Evolutionary conservation across 2,797 vertebrate species (phyloP).

Genomic region (Lutjanus argentimaculatus): DNA sequence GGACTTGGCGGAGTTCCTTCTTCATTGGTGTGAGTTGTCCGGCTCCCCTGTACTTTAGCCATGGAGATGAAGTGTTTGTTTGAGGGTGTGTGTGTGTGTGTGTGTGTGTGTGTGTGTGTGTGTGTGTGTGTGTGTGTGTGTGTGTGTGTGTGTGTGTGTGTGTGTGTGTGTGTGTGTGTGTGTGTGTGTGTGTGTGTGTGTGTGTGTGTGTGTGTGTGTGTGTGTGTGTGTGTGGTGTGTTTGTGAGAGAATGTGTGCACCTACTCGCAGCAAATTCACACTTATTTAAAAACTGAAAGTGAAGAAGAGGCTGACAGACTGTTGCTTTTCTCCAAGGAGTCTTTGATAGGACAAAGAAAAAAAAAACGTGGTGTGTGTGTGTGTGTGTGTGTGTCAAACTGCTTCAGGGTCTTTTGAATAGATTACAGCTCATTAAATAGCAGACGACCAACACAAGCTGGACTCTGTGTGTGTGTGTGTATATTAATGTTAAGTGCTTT

Average conservation of each 20-base stretch:
- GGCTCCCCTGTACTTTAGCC: no score
- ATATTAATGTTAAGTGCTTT: conserved; percentile 34
- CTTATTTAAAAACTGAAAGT: no score
- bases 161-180: background rate
- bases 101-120: no score
- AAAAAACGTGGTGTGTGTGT: no score
- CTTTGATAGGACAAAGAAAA: conserved; percentile 1
- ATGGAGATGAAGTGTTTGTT: no score
- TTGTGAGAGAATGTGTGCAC: no score
- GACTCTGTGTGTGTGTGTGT: conserved; percentile 19
- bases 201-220: background rate
- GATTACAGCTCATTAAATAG: conserved; percentile 33
- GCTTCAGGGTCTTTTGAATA: conserved; percentile 14
- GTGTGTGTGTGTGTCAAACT: background rate
- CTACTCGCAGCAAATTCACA: no score
- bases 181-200: background rate
- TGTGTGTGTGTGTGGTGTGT: background rate
- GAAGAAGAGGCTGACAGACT: background rate
- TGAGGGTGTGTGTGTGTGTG: no score
- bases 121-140: background rate
- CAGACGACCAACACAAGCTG: conserved; percentile 17
- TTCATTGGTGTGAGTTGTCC: no score
- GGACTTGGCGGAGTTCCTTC: no score
- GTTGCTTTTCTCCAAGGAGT: background rate
- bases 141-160: background rate